Percentiles rank a stretch among this genome's conserved stretches.
Evolutionary conservation across 2,797 vertebrate genomes (phyloP).

Genomic region (Chelidonichthys spinosus): DNA sequence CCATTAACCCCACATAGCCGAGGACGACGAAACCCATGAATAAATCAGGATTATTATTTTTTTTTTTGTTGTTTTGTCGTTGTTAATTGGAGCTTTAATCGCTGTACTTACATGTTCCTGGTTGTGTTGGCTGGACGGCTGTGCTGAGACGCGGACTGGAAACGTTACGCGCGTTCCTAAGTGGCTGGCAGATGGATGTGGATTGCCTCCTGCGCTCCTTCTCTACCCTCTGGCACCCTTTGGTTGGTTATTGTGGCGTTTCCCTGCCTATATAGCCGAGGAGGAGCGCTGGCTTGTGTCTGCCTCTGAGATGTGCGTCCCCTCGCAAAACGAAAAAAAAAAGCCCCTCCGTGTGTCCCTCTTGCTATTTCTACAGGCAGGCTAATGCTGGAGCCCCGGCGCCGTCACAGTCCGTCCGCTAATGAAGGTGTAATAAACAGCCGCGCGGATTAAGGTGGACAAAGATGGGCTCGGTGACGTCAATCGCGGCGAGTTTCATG

Average conservation of each 20-base stretch:
- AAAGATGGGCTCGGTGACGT: slow-evolving; percentile 87
- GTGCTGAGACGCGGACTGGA: slow-evolving; percentile 73
- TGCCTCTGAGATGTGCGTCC: slow-evolving; percentile 37
- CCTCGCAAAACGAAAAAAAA: slow-evolving; percentile 8
- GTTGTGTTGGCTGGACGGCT: slow-evolving; percentile 62
- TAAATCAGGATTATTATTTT: background rate
- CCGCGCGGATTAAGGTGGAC: slow-evolving; percentile 83
- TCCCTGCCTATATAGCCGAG: slow-evolving; percentile 69
- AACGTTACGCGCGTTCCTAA: slow-evolving; percentile 56
- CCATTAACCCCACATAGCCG: slow-evolving; percentile 16
- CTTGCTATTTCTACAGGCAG: slow-evolving; percentile 48
- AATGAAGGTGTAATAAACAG: slow-evolving; percentile 82
- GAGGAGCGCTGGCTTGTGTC: slow-evolving; percentile 59
- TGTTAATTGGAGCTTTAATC: slow-evolving; percentile 4
- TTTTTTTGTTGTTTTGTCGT: no score
- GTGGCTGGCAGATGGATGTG: slow-evolving; percentile 76
- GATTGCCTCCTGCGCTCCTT: slow-evolving; percentile 77
- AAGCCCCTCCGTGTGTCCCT: background rate
- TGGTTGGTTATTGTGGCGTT: slow-evolving; percentile 72
- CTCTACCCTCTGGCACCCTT: slow-evolving; percentile 78
- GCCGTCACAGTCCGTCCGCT: slow-evolving; percentile 70
- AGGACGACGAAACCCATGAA: slow-evolving; percentile 5
- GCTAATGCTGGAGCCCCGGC: slow-evolving; percentile 61
- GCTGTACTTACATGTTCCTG: slow-evolving; percentile 78
- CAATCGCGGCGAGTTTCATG: slow-evolving; percentile 81